Base-by-base conservation (phyloP, 2,888 invertebrate species). In the Platypus cylindrus region DNA sequence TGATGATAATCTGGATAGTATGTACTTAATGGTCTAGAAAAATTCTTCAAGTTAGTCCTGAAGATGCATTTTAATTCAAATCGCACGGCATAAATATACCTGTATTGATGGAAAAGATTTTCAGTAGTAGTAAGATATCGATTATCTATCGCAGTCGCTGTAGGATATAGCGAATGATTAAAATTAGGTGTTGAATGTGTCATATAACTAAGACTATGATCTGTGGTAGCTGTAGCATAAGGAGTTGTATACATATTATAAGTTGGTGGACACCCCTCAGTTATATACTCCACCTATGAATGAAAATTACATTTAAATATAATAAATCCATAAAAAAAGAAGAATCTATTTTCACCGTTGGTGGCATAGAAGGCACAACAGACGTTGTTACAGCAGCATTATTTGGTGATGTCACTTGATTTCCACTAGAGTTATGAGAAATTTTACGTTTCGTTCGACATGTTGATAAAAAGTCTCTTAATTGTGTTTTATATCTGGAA, bases 381-480 rank as follows among this genome's bases (percentile, higher is more conserved):
- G 63, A 62, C 32, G 59, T 64, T 3, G 73, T 71, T 3, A 45
- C 45, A 7, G 46, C 39, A 13, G 45, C 36, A 34, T 64, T 48
- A 63, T 55, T 62, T 3, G 64, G 53, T 8, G 67, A 60, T 24
- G 62, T 63, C 11, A 60, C 48, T 48, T 60, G 55, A 35, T 60
- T 56, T 47, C 57, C 54, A 5, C 52, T 50, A 4, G 57, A 54
- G 32, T 51, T 47, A 32, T 59, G 58, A 5, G 60, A 58, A 14
- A 62, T 40, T 51, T 62, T 62, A 43, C 60, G 61, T 44, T 60
- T 60, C 33, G 59, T 54, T 43, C 91, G 74, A 57, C 91, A 91
- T 9, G 91, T 91, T 11, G 91, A 89, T 2, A 91, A 65, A 59
- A 93, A 91, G 64, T 94, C 93, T 30, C 91, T 68, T 15, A 93